Base-by-base conservation (phyloP, 2,113 vertebrate species). In the Psephotus haematonotus region DNA sequence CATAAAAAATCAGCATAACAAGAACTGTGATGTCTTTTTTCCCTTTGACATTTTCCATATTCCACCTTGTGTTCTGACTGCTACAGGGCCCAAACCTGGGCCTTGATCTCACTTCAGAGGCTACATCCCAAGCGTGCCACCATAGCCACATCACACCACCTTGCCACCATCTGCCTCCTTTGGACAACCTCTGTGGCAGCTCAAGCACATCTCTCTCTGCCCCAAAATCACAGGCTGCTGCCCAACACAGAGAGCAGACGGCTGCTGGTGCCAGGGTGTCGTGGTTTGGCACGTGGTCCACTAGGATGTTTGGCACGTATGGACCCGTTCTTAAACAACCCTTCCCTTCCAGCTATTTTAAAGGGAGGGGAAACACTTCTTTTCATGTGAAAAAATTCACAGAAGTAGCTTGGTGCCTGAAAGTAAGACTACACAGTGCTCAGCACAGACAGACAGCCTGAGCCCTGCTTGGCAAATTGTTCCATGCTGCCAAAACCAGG, bases 221-320 rank as follows among this genome's bases (percentile, higher is more conserved):
- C 64, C 63, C 72, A 18, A 41, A 83, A 88, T 41, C 27, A 0
- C 31, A 80, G 43, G n/a, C 35, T 67, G 59, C 43, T 75, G 29
- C 75, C 71, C 63, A 55, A 2, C 1, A 5, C 23, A 60, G 63
- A 60, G 3, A 71, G 25, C 62, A 63, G 39, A 44, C 19, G 20
- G 46, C 37, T 94, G 41, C 37, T 49, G 28, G 31, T 44, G 60
- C 37, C 44, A 74, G 44, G 7, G 90, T 37, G 37, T 37, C 37
- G 37, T 37, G 37, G 37, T 37, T 37, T 37, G 37, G 37, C 37
- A 37, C 37, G 37, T 37, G 37, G 37, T 37, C 37, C 8, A 9
- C 17, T 1, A 69, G 19, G 31, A 49, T 2, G 0, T 12, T 41
- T 59, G 13, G 41, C 17, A 41, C 2, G 4, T 37, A n/a, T 0